Conservation (phyloP, 1,140 invertebrate genomes). For the Drosophila bocqueti region DNA sequence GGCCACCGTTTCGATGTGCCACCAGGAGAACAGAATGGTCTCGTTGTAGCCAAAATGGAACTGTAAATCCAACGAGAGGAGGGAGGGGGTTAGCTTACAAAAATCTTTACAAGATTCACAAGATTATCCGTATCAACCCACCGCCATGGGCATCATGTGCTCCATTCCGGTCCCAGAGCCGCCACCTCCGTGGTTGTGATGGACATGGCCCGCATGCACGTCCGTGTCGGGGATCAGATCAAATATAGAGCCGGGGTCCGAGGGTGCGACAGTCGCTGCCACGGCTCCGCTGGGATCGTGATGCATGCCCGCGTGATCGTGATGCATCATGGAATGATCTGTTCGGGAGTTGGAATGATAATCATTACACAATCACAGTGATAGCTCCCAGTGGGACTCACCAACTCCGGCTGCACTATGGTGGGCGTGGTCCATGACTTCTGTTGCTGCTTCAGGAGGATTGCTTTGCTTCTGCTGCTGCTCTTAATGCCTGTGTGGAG, state of each 20-base stretch:
- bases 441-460: not conserved
- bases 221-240: conserved; percentile 27
- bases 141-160: conserved; percentile 85
- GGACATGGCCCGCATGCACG: conserved; percentile 52
- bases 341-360: not conserved
- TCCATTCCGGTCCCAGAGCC: conserved; percentile 73
- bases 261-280: conserved; percentile 1
- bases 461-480: conserved; percentile 5
- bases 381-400: conserved; percentile 30
- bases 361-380: too few species aligned
- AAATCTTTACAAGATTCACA: not conserved
- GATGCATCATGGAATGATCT: conserved; percentile 72
- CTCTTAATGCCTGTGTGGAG: conserved; percentile 40
- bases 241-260: conserved; percentile 43
- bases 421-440: conserved; percentile 72
- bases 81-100: too few species aligned
- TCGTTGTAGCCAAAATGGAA: conserved; percentile 92
- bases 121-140: conserved; percentile 12
- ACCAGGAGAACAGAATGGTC: conserved; percentile 91
- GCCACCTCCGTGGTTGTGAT: conserved; percentile 59
- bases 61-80: conserved; percentile 64
- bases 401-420: conserved; percentile 64
- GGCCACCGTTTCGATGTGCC: conserved; percentile 90
- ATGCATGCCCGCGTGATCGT: conserved; percentile 60
- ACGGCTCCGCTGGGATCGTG: conserved; percentile 51